phyloP scores from a whole-genome alignment of 2,797 vertebrate genomes.

The Sus cebifrons region DNA sequence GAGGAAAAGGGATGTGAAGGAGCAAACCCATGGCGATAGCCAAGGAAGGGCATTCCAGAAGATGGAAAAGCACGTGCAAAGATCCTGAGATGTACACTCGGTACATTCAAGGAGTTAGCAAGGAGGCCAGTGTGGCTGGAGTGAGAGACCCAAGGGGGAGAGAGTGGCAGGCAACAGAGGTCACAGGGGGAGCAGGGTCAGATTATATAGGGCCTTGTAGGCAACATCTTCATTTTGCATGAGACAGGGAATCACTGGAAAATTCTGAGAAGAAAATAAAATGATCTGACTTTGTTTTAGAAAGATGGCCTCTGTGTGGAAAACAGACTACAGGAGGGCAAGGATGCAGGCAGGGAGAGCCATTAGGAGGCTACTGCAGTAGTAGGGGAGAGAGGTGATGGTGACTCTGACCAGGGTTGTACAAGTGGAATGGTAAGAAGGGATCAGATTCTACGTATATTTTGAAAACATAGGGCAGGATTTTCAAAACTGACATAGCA shows the following conservation, averaged over 20 bases:
- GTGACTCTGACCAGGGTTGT: neutral
- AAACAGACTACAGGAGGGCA: neutral
- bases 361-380: neutral
- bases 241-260: neutral
- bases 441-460: neutral
- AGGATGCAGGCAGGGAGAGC: neutral
- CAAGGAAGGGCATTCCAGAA: conserved; percentile 11
- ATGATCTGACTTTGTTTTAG: neutral
- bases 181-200: neutral
- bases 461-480: conserved; percentile 46
- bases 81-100: neutral
- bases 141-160: neutral
- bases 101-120: neutral
- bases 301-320: neutral
- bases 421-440: neutral
- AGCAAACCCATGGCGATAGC: neutral
- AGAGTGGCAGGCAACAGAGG: neutral
- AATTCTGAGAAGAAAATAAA: conserved; percentile 9
- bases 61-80: conserved; percentile 25
- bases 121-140: neutral
- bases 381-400: no score
- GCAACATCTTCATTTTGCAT: no score
- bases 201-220: neutral
- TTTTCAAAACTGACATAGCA: neutral
- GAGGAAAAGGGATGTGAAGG: neutral